Evolutionary conservation across 2,797 vertebrate genomes (phyloP), one percentile per base, ranked within the genome.

Genomic region (Danio aesculapii): DNA sequence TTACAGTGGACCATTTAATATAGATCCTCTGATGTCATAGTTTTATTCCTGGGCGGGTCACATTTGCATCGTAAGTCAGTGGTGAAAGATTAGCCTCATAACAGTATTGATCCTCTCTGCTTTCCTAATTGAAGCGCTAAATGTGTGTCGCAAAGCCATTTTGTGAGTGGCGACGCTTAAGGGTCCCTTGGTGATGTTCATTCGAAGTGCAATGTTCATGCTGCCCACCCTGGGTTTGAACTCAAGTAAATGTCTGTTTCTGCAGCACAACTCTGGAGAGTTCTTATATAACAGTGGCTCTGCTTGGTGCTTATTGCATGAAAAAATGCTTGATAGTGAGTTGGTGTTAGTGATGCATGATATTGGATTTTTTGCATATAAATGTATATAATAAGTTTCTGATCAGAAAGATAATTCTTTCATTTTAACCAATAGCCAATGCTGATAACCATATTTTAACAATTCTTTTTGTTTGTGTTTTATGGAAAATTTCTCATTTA

Each of bases 21-120:
- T 73, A 61, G 69, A 53, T 73, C 67, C 44, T 62, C 41, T 0
- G 13, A 79, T 71, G 79, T 50, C 49, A 6, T 17, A 68, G 75
- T 73, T 88, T 88, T 86, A 87, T 87, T 84, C 77, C 70, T 68
- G 58, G 9, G 11, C 12, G 49, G 75, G 82, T 86, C 30, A 63
- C 19, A 71, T 79, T 84, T 85, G 83, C 68, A 85, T 75, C 70
- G 50, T 14, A n/a, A 47, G 50, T 73, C 77, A 67, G 74, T 72
- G 55, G 77, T 87, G 78, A 88, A 87, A 13, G 58, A 91, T 88
- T 81, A 83, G 77, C 86, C 87, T 78, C 55, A 44, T 41, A 44
- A 70, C 82, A 59, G 50, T 81, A 79, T 89, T 90, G 84, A 92
- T 92, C 86, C 30, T 3, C 87, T 91, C 90, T 70, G 21, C 14